Base-by-base conservation (phyloP, 2,113 vertebrate genomes). In the Chaetops frenatus region DNA sequence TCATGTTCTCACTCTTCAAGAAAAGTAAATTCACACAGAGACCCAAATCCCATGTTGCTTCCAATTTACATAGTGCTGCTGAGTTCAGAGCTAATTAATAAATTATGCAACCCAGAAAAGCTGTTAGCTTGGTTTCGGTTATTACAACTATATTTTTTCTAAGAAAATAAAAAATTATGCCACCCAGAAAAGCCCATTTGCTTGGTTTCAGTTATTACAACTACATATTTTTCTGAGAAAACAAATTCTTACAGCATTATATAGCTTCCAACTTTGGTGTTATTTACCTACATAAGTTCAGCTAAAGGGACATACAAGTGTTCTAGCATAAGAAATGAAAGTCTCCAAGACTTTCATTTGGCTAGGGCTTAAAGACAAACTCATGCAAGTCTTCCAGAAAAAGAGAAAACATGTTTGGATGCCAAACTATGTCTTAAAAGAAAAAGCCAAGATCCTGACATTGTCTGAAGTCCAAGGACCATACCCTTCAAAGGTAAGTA, bases 91-190 rank as follows among this genome's bases (percentile, higher is more conserved):
- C 62, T 96, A 77, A 92, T 95, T 93, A 96, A 96, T 96, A 94
- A 90, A 86, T 90, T 86, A 95, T 69, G 62, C 92, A 94, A 95
- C 70, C 79, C 48, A 95, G 90, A 96, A 94, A 95, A 93, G 57
- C 17, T n/a, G 33, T 74, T 91, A 89, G 69, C 27, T 92, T 74
- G 47, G 64, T 42, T 81, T 86, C 44, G 47, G 33, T 66, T 95
- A 89, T 17, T 58, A 73, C 11, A 82, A 71, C 16, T 27, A 50
- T 38, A 29, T 87, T 50, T 77, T 80, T 73, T 42, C 51, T 66
- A 5, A 60, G 47, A 78, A 95, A 90, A 87, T 36, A 66, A 79
- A 70, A 94, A 73, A 84, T 57, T 74, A 88, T 35, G 53, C 57
- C 88, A 76, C 33, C 38, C 60, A 88, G 76, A 88, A 89, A 92